Evolutionary conservation across 1,140 invertebrate genomes (phyloP).

Genomic region (Drosophila nigromelanica): DNA sequence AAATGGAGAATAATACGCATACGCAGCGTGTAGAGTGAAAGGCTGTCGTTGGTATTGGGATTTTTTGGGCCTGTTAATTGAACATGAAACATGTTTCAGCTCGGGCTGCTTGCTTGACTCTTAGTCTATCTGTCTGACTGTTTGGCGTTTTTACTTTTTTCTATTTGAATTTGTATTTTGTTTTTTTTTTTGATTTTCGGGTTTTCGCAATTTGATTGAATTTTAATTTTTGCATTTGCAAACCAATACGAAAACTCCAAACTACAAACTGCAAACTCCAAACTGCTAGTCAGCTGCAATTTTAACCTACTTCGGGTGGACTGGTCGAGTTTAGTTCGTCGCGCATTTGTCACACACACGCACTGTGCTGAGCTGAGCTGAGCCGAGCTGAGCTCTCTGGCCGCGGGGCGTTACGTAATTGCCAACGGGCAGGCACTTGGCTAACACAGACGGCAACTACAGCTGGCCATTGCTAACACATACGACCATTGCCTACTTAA

Average conservation of each 20-base stretch:
- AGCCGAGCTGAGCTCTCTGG: conserved; percentile 8
- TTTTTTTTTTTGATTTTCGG: conserved; percentile 25
- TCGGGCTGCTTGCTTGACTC: conserved; percentile 9
- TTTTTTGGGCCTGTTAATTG: conserved; percentile 47
- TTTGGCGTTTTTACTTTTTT: conserved; percentile 21
- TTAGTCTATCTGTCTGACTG: conserved; percentile 19
- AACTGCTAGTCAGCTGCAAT: conserved; percentile 44
- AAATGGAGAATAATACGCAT: conserved; percentile 44
- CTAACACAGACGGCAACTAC: conserved; percentile 32
- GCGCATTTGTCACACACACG: conserved; percentile 53
- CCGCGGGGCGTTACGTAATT: conserved; percentile 49
- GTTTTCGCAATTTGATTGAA: conserved; percentile 70
- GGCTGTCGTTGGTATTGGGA: conserved; percentile 50
- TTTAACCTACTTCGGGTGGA: conserved; percentile 57
- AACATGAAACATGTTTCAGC: conserved; percentile 55
- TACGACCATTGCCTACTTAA: conserved; percentile 48
- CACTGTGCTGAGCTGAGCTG: conserved; percentile 9
- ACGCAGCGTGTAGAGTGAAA: conserved; percentile 44
- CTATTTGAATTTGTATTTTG: conserved; percentile 1
- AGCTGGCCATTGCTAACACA: conserved; percentile 45
- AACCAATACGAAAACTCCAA: conserved; percentile 51
- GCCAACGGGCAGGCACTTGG: conserved; percentile 51
- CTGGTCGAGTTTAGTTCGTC: conserved; percentile 53
- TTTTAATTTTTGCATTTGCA: conserved; percentile 64
- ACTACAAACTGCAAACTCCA: conserved; percentile 30